phyloP scores from a whole-genome alignment of 2,797 vertebrate genomes.

The Poeciliopsis turneri region DNA sequence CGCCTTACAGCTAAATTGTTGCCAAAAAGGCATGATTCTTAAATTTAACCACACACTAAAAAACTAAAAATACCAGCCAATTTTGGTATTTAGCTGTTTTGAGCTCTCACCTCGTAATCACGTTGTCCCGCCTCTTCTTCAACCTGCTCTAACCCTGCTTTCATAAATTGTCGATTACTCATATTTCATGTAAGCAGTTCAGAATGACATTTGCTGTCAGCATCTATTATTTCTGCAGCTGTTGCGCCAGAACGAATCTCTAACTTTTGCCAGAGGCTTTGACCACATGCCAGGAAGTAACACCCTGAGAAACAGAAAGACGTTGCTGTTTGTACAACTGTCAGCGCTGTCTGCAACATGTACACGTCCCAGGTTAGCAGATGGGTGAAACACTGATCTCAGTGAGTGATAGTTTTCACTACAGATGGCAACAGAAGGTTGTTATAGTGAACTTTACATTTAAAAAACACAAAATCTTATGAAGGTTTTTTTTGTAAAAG shows the following conservation, averaged over 20 bases:
- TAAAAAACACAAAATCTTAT: too few species aligned
- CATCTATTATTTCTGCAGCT: conserved; percentile 3
- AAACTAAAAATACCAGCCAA: neutral
- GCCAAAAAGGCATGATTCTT: neutral
- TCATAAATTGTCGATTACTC: conserved; percentile 1
- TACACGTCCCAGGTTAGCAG: neutral
- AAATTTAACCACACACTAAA: neutral
- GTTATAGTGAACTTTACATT: neutral
- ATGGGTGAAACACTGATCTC: neutral
- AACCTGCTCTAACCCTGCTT: neutral
- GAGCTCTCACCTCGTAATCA: neutral
- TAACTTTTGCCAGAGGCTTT: conserved; percentile 4
- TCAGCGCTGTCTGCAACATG: neutral
- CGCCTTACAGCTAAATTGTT: neutral
- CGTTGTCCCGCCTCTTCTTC: neutral
- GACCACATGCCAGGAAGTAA: conserved; percentile 6
- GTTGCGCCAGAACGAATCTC: neutral
- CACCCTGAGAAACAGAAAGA: conserved; percentile 5
- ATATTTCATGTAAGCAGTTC: neutral
- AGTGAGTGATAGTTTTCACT: neutral
- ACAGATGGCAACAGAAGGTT: neutral
- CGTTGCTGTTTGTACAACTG: neutral
- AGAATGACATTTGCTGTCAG: conserved; percentile 9
- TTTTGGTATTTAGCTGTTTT: neutral
- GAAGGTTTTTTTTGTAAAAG: too few species aligned